Conservation (phyloP, 2,113 vertebrate genomes). For the Oryzias curvinotus region DNA sequence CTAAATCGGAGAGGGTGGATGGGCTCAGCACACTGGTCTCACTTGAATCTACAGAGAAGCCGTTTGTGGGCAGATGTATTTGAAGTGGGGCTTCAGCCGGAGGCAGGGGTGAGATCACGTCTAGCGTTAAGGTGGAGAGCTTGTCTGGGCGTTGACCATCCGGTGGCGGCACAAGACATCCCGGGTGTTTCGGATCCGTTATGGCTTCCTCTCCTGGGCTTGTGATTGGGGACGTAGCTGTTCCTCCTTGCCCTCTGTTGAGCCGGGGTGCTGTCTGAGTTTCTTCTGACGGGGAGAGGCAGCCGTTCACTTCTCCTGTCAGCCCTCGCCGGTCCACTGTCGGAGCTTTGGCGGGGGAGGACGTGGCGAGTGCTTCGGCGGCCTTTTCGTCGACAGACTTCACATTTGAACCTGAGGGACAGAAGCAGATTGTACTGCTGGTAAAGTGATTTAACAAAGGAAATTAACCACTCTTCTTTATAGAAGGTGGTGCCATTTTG, state of each 20-base stretch:
- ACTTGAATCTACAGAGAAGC: constrained; percentile 40
- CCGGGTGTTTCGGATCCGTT: neutral
- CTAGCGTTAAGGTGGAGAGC: neutral
- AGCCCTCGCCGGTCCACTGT: constrained; percentile 37
- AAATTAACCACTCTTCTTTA: neutral
- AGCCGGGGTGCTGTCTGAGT: constrained; percentile 1
- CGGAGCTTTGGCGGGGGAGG: constrained; percentile 34
- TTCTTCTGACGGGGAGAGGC: constrained; percentile 38
- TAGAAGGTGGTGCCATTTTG: neutral
- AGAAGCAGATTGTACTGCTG: constrained; percentile 4
- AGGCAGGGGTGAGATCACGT: neutral
- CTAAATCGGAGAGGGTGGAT: constrained; percentile 49
- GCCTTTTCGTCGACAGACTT: constrained; percentile 62
- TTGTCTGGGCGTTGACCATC: constrained; percentile 1
- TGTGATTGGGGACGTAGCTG: constrained; percentile 20
- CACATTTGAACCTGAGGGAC: constrained; percentile 70
- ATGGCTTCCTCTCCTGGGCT: constrained; percentile 16
- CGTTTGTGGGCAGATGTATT: constrained; percentile 22
- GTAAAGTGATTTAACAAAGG: neutral
- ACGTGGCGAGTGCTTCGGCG: constrained; percentile 39
- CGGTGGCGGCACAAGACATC: constrained; percentile 13
- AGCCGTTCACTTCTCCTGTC: constrained; percentile 44
- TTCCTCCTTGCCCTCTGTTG: constrained; percentile 2
- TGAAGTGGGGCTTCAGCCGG: constrained; percentile 19
- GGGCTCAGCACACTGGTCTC: constrained; percentile 42